Evolutionary conservation across 2,888 invertebrate genomes (phyloP).

Genomic region (Cephalotes varians): DNA sequence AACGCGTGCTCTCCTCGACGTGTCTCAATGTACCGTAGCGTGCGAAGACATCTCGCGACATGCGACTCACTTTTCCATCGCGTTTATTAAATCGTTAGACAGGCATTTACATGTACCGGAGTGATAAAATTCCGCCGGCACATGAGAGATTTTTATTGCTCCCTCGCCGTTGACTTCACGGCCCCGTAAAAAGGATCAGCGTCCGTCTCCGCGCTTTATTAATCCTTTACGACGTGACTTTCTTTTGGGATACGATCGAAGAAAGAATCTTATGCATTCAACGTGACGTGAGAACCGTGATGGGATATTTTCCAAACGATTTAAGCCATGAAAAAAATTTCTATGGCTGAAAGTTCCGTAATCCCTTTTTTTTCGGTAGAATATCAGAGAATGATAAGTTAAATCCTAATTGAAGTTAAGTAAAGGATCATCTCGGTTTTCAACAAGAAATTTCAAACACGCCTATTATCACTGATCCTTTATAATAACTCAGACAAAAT

Average conservation of each 20-base stretch:
- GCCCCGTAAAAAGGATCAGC: constrained; percentile 10
- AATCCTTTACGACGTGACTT: constrained; percentile 45
- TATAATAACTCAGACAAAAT: background rate
- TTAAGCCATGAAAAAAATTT: background rate
- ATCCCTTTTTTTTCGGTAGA: background rate
- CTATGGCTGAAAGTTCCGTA: background rate
- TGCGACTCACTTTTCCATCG: background rate
- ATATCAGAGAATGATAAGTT: background rate
- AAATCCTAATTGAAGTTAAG: background rate
- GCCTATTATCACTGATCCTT: background rate
- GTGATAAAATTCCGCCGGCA: constrained; percentile 5
- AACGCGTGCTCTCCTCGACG: background rate
- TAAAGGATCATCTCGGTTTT: background rate
- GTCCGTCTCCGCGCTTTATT: constrained; percentile 45
- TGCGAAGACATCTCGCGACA: background rate
- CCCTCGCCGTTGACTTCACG: constrained; percentile 39
- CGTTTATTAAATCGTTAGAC: constrained; percentile 57
- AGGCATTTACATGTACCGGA: constrained; percentile 12
- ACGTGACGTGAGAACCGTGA: background rate
- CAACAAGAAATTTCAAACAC: background rate
- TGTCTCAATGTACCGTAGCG: background rate
- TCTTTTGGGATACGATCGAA: background rate
- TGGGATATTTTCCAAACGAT: background rate
- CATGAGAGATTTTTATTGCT: constrained; percentile 51
- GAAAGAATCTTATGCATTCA: background rate